Percentiles rank a stretch among this genome's conserved stretches.
Conservation (phyloP, 2,113 vertebrate species). For the Hyla sarda region DNA sequence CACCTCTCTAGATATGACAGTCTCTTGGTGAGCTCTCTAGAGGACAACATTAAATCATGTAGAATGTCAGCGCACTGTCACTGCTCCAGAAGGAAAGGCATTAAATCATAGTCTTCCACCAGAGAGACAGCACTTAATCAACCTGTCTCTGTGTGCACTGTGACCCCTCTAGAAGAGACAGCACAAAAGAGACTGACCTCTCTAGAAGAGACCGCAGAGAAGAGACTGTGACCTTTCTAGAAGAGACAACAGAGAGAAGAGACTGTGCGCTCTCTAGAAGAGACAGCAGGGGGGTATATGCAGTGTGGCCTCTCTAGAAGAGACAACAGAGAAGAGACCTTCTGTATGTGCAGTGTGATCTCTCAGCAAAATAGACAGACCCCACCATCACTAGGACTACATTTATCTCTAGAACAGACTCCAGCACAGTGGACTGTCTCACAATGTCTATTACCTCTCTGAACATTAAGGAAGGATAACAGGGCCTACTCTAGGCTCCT, state of each 20-base stretch:
- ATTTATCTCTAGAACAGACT: neutral
- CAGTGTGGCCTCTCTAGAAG: no score
- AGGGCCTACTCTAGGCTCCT: no score
- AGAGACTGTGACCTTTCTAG: no score
- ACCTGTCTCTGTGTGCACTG: no score
- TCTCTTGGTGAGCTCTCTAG: neutral
- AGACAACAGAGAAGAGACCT: no score
- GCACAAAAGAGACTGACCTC: neutral
- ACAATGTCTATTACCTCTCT: no score
- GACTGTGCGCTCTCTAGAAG: no score
- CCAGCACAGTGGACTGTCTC: neutral
- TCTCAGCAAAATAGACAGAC: neutral
- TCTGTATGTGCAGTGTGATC: neutral
- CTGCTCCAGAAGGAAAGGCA: neutral
- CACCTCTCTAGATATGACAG: slow-evolving; percentile 1
- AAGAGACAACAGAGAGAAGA: no score
- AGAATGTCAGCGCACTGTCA: neutral
- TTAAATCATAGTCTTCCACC: neutral
- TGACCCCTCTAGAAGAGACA: neutral
- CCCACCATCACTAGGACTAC: neutral
- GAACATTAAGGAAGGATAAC: no score
- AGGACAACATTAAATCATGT: neutral
- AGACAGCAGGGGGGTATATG: no score
- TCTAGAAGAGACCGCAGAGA: neutral
- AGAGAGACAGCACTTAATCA: no score